These are phyloP conservation scores for Decapterus maruadsi DNA, from an alignment of 2,797 vertebrate species.

Conservation along the genomic window DNA sequence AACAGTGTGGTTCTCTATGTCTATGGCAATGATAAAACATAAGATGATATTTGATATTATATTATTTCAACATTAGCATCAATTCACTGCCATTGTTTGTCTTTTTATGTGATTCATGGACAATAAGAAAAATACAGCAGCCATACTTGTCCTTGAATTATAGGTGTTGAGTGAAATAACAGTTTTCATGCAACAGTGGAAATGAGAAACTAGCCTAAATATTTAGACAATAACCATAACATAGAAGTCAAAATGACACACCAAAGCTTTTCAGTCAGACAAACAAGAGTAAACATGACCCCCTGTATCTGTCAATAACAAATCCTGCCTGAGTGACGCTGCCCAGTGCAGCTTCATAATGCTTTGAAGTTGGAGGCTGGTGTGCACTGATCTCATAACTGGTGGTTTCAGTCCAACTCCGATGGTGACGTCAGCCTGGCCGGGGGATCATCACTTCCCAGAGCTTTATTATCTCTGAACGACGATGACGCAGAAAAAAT, in stretches of 20 bases:
- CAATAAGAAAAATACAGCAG: background rate
- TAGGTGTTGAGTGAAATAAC: background rate
- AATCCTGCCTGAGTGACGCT: constrained; percentile 11
- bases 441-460: constrained; percentile 23
- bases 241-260: background rate
- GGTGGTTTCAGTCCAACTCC: constrained; percentile 33
- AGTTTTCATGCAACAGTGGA: background rate
- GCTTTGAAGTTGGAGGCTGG: background rate
- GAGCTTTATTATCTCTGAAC: constrained; percentile 42
- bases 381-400: constrained; percentile 19
- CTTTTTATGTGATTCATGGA: background rate
- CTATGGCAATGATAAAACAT: too few relatives aligned
- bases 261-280: constrained; percentile 7
- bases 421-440: constrained; percentile 16
- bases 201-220: background rate
- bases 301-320: constrained; percentile 3
- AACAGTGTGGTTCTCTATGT: background rate
- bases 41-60: background rate
- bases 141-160: background rate
- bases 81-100: background rate
- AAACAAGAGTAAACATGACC: background rate
- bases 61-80: too few relatives aligned
- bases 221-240: background rate
- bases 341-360: constrained; percentile 34
- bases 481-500: constrained; percentile 10